A percentile compares a stretch with the other conserved stretches of the same genome.
Evolutionary conservation across 2,888 invertebrate species (phyloP).

Genomic region (Dasypogon diadema): DNA sequence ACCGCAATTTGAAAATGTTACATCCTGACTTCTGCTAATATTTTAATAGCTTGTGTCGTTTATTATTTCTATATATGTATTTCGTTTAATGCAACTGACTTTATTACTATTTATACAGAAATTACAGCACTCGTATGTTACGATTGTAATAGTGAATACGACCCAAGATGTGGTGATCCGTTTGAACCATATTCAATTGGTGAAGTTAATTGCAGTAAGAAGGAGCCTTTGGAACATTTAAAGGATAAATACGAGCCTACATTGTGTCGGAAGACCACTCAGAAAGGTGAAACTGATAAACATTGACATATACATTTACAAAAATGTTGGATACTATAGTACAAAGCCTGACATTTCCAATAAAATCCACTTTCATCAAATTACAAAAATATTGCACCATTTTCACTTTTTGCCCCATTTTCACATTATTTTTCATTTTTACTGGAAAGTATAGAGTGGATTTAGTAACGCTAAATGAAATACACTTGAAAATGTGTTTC

Average conservation of each 20-base stretch:
- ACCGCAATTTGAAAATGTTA: too few species aligned
- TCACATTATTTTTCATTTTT: too few species aligned
- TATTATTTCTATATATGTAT: neutral
- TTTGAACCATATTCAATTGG: conserved; percentile 89
- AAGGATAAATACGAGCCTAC: conserved; percentile 69
- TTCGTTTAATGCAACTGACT: neutral
- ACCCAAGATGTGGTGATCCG: conserved; percentile 89
- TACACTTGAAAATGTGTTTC: too few species aligned
- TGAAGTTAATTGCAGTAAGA: conserved; percentile 84
- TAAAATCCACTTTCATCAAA: too few species aligned
- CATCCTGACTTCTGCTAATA: too few species aligned
- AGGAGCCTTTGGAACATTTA: conserved; percentile 78
- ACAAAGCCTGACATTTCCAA: too few species aligned
- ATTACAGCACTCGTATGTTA: conserved; percentile 82
- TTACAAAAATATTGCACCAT: too few species aligned
- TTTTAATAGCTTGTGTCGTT: too few species aligned
- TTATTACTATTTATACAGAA: conserved; percentile 66
- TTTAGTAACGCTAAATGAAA: too few species aligned
- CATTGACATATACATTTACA: neutral
- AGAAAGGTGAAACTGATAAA: conserved; percentile 84
- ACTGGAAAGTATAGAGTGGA: too few species aligned
- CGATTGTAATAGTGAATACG: conserved; percentile 91
- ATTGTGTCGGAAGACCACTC: conserved; percentile 85
- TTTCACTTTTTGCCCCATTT: too few species aligned
- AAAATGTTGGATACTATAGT: too few species aligned